Evolutionary conservation across 1,140 invertebrate genomes (phyloP).

Genomic region (Penaeus indicus): DNA sequence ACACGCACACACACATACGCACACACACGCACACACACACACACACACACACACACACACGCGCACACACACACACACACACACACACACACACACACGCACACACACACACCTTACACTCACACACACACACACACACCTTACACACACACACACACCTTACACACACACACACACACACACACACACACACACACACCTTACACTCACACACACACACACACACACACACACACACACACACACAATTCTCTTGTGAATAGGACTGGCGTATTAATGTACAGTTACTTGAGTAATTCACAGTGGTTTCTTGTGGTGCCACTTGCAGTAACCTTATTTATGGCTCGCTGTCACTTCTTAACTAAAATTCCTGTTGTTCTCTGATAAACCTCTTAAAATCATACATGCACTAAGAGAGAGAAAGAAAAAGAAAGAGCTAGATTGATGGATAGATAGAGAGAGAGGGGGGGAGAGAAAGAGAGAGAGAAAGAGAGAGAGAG

Average conservation of each 20-base stretch:
- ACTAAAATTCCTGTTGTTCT: background rate
- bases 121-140: conserved; percentile 25
- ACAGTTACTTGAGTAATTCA: too few relatives aligned
- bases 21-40: background rate
- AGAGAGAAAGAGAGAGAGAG: conserved; percentile 30
- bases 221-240: background rate
- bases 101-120: background rate
- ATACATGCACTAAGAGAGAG: background rate
- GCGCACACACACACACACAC: background rate
- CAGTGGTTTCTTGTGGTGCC: too few relatives aligned
- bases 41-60: background rate
- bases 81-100: background rate
- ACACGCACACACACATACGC: background rate
- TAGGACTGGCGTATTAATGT: too few relatives aligned
- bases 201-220: background rate
- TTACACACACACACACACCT: background rate
- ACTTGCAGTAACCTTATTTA: too few relatives aligned
- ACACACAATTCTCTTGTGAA: background rate
- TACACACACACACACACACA: background rate
- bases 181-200: background rate
- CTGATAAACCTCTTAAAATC: background rate
- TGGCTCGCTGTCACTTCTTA: background rate
- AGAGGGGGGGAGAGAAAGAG: conserved; percentile 8
- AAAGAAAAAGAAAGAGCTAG: background rate
- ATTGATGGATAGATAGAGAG: background rate